Conservation (phyloP, 2,797 vertebrate genomes). For the Muraenolepis orangiensis region DNA sequence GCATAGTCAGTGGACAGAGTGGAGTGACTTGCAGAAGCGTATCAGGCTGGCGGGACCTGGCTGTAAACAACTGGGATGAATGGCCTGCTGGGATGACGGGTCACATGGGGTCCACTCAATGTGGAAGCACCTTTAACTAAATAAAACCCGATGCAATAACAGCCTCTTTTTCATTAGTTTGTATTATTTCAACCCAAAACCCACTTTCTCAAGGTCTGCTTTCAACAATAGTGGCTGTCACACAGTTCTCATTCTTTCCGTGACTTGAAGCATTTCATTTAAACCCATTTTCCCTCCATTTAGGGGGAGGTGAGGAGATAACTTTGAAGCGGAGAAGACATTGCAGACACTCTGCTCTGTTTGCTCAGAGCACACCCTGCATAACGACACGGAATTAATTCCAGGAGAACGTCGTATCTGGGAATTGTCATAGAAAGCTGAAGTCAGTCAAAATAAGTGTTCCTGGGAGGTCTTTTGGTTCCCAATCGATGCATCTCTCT, state of each 20-base stretch:
- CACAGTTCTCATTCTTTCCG: neutral
- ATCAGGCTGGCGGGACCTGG: neutral
- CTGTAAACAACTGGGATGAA: neutral
- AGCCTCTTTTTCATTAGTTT: neutral
- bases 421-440: too few species aligned
- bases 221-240: neutral
- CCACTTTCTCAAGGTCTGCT: neutral
- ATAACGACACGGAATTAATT: neutral
- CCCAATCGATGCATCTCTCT: neutral
- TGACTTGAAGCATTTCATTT: neutral
- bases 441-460: neutral
- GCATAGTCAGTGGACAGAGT: neutral
- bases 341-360: neutral
- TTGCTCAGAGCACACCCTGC: neutral
- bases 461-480: neutral
- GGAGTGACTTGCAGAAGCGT: neutral
- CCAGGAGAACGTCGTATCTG: neutral
- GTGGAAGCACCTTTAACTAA: neutral
- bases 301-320: neutral
- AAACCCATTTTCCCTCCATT: neutral
- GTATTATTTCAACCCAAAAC: neutral
- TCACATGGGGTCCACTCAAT: neutral
- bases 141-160: neutral
- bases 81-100: neutral
- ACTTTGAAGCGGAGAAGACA: neutral